A percentile compares a stretch with the other conserved stretches of the same genome.
These are phyloP conservation scores for Sebastes hopkinsi DNA, from an alignment of 2,797 vertebrate species.

Conservation along the genomic window DNA sequence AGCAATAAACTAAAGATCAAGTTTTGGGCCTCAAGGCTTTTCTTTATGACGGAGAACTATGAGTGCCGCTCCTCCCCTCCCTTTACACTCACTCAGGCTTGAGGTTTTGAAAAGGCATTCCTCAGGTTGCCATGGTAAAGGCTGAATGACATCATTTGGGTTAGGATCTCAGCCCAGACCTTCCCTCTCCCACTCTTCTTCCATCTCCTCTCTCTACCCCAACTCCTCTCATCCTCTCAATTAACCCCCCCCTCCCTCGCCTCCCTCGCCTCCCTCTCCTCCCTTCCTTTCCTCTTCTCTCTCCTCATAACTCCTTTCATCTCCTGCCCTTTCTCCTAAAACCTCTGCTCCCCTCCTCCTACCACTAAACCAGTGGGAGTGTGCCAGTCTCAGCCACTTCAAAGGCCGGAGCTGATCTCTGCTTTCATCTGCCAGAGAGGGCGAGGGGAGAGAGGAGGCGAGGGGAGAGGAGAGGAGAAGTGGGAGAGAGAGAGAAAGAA, in stretches of 20 bases:
- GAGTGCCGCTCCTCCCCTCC: conserved; percentile 15
- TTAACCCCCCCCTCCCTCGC: conserved; percentile 46
- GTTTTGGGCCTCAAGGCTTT: conserved; percentile 51
- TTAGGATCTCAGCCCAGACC: conserved; percentile 61
- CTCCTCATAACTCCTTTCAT: conserved; percentile 65
- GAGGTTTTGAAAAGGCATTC: conserved; percentile 74
- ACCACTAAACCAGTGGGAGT: conserved; percentile 72
- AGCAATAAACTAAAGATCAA: conserved; percentile 36
- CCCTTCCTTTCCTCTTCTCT: conserved; percentile 41
- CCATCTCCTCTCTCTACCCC: conserved; percentile 41
- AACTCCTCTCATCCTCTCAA: conserved; percentile 69
- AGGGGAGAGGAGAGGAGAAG: conserved; percentile 9
- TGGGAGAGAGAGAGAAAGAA: neutral
- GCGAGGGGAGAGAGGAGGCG: conserved; percentile 28
- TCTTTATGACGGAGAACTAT: conserved; percentile 26
- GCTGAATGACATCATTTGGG: conserved; percentile 75
- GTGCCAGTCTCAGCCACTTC: conserved; percentile 76
- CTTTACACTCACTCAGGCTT: conserved; percentile 19
- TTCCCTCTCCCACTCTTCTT: conserved; percentile 42
- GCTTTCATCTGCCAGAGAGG: conserved; percentile 76
- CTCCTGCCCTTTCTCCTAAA: conserved; percentile 72
- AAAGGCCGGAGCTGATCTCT: conserved; percentile 74
- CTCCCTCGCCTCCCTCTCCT: neutral
- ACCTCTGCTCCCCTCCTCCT: conserved; percentile 67
- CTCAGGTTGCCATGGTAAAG: conserved; percentile 79